phyloP scores from a whole-genome alignment of 2,113 vertebrate species.

The Calypte anna region DNA sequence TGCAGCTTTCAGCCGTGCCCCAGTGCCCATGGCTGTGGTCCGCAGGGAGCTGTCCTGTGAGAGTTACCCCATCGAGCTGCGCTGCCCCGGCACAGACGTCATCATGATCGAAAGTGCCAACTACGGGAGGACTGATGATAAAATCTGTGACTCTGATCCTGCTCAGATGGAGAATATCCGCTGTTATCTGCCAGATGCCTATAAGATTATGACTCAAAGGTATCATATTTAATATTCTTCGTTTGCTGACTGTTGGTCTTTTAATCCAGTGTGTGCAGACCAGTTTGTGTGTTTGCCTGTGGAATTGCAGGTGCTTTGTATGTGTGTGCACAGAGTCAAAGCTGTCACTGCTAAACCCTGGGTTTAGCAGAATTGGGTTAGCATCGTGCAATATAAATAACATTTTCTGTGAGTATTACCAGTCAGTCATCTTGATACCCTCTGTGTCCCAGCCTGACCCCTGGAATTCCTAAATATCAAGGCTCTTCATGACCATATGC shows the following conservation, averaged over 20 bases:
- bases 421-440: neutral
- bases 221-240: constrained; percentile 60
- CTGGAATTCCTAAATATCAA: neutral
- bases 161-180: constrained; percentile 99
- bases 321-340: neutral
- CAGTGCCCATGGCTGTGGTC: constrained; percentile 97
- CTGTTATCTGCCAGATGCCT: constrained; percentile 97
- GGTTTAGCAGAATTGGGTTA: neutral
- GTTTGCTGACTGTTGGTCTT: neutral
- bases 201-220: constrained; percentile 99
- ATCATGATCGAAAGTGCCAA: constrained; percentile 99
- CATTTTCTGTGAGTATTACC: neutral
- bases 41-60: constrained; percentile 97
- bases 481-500: neutral
- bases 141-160: constrained; percentile 97
- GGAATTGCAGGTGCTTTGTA: neutral
- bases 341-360: neutral
- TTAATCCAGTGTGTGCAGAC: neutral
- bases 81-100: constrained; percentile 96
- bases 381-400: neutral
- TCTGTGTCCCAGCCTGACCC: accelerated
- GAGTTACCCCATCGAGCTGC: constrained; percentile 97
- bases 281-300: constrained; percentile 14
- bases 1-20: constrained; percentile 94
- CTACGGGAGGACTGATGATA: constrained; percentile 97